These are phyloP conservation scores for Criorhina ranunculi DNA, from an alignment of 2,888 invertebrate species.

Conservation along the genomic window DNA sequence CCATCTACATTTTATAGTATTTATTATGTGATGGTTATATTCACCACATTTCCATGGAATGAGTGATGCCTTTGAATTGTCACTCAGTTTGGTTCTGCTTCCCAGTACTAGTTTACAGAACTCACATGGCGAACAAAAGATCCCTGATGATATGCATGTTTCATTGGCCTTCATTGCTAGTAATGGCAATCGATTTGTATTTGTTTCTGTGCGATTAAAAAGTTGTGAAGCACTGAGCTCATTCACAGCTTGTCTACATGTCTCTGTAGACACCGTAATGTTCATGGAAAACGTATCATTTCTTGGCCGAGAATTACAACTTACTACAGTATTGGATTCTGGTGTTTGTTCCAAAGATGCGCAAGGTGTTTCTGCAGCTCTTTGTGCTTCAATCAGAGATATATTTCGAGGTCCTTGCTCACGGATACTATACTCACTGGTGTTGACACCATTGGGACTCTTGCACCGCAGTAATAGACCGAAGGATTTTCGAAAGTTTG, in stretches of 20 bases:
- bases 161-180: conserved; percentile 26
- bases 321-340: neutral
- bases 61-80: conserved; percentile 31
- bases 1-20: conserved; percentile 68
- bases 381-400: neutral
- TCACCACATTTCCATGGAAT: conserved; percentile 54
- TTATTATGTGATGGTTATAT: conserved; percentile 47
- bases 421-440: conserved; percentile 75
- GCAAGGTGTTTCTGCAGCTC: neutral
- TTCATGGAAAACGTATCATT: neutral
- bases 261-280: neutral
- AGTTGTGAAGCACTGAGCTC: conserved; percentile 44
- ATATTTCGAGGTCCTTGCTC: conserved; percentile 27
- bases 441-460: conserved; percentile 86
- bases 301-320: conserved; percentile 14
- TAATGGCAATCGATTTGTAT: conserved; percentile 15
- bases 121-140: conserved; percentile 55
- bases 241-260: conserved; percentile 1
- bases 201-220: conserved; percentile 14
- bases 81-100: conserved; percentile 12
- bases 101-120: conserved; percentile 41
- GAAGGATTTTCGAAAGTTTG: conserved; percentile 90
- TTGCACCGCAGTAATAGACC: conserved; percentile 88
- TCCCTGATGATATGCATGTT: conserved; percentile 13
- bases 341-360: neutral